These are phyloP conservation scores for Antrozous pallidus DNA, from an alignment of 2,797 vertebrate genomes.

Conservation along the genomic window DNA sequence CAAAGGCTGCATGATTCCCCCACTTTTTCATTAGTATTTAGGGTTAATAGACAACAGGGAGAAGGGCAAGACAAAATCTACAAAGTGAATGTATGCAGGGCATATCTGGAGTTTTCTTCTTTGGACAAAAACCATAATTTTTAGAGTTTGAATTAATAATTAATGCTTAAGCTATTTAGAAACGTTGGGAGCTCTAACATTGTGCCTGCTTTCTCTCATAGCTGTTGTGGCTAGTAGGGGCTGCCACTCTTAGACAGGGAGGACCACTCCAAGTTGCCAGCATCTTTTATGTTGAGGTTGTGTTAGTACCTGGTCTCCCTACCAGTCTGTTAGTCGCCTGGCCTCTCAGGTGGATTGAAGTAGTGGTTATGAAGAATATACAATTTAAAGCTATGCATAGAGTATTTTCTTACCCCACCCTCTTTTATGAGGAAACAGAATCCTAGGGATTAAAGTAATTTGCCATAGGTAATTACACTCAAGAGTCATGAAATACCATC, in stretches of 20 bases:
- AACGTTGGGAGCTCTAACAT: background rate
- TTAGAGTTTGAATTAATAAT: background rate
- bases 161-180: background rate
- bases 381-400: background rate
- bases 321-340: background rate
- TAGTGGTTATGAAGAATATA: background rate
- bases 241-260: background rate
- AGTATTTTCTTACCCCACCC: background rate
- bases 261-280: background rate
- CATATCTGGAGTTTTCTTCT: background rate
- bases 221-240: accelerated
- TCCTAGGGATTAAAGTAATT: background rate
- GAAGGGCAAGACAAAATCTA: background rate
- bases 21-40: background rate
- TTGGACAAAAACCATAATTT: background rate
- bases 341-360: background rate
- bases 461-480: background rate
- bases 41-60: background rate
- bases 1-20: background rate
- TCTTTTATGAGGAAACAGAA: background rate
- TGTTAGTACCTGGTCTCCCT: background rate
- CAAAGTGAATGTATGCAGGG: background rate
- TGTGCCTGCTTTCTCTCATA: background rate
- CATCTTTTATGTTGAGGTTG: background rate
- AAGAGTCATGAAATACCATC: background rate